Evolutionary conservation across 1,140 invertebrate species (phyloP), one percentile per base, ranked within the genome.

Genomic region (Oryctes rhinoceros): DNA sequence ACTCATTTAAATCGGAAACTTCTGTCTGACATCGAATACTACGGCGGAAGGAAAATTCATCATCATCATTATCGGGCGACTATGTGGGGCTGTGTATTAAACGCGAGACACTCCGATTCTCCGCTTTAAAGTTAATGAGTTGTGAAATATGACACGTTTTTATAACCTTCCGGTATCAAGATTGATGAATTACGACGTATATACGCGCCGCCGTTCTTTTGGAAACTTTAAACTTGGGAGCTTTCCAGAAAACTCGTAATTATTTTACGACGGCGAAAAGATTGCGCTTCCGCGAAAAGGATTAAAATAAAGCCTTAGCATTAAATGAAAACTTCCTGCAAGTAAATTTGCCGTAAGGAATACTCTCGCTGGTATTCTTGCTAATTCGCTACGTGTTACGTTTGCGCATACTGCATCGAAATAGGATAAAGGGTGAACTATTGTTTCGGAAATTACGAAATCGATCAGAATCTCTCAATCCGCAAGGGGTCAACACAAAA

Each of bases 81-180:
- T 71, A 71, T 71, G 24, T 71, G 65, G 3, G 35, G 65, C 24
- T 71, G 24, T 71, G 6, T 71, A 71, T 71, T 71, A 71, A 71
- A 71, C 7, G 65, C 30, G 35, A 37, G 65, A 71, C 20, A 71
- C 65, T 71, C 24, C 65, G 65, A 37, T 35, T 71, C 65, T 35
- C 65, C 35, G 65, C 65, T 71, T 71, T 71, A 71, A 71, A 35
- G 65, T 71, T 71, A 71, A 71, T 71, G 65, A 71, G 65, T 71
- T 24, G 65, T 71, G 65, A 71, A 71, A 71, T 71, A 71, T 71
- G 65, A 71, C 65, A 71, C 65, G 65, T 71, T 71, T 71, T 71
- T 71, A 71, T 71, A 71, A 71, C 65, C 24, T 37, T 15, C 4
- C 18, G 65, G 20, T 71, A 71, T 71, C 65, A 71, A 71, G 65